Percentiles rank a stretch among this genome's conserved stretches.
These are phyloP conservation scores for Gryllus longicercus DNA, from an alignment of 2,888 invertebrate genomes.

Conservation along the genomic window DNA sequence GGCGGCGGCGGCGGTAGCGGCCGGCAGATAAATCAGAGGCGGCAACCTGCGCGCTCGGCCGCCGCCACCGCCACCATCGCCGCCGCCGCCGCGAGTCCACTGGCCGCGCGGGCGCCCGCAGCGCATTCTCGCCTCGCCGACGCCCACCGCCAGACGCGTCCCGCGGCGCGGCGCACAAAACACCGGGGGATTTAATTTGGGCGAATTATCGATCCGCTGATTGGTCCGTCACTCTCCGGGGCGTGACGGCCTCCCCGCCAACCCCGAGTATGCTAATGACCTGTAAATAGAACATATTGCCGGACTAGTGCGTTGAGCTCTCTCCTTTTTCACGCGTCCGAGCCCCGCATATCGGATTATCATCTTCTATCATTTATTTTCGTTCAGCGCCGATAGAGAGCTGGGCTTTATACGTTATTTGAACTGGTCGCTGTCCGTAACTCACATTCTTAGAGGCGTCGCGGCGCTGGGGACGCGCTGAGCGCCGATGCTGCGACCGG, in stretches of 20 bases:
- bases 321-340: background rate
- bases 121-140: background rate
- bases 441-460: too few species aligned
- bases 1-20: background rate
- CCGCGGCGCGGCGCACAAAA: background rate
- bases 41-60: background rate
- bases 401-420: too few species aligned
- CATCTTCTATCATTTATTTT: background rate
- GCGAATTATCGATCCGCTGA: conserved; percentile 17
- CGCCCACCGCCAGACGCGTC: background rate
- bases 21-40: conserved; percentile 11
- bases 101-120: background rate
- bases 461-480: too few species aligned
- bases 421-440: too few species aligned
- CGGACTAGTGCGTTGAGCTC: background rate
- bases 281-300: background rate
- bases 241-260: background rate
- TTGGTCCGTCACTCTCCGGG: background rate
- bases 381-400: background rate
- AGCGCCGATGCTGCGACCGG: too few species aligned
- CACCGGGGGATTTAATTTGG: background rate
- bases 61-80: too few species aligned
- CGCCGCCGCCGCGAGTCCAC: too few species aligned
- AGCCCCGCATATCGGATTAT: background rate
- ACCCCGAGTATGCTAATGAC: background rate